Base-by-base conservation (phyloP, 2,113 vertebrate species). In the Regulus satrapa region DNA sequence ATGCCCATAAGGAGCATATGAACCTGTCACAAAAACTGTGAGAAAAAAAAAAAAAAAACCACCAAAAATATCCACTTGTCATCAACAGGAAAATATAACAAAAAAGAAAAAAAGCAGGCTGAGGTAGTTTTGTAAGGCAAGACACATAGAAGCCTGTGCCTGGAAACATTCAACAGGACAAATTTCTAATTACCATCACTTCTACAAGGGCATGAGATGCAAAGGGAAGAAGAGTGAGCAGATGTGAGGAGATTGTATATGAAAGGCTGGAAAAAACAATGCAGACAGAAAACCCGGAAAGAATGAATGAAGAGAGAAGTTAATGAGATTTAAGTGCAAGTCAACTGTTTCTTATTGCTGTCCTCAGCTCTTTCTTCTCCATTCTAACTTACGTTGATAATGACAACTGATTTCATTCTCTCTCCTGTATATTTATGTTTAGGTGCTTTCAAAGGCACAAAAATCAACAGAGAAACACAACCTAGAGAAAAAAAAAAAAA, bases 11-110 rank as follows among this genome's bases (percentile, higher is more conserved):
- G 34, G 25, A 69, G 8, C 20, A 73, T n/a, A 61, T 2, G 9
- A 83, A 54, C n/a, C 45, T 40, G 36, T 55, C 62, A 82, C 36
- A 85, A 80, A 84, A 75, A 48, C 8, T 18, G 18, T 29, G 29
- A 71, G 38, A 23, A 64, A 76, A 67, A 69, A 72, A 23, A 64
- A 76, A 67, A 69, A 72, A 94, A 80, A 18, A 2, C 2, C 34
- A 49, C 45, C 63, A 83, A 69, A 93, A 92, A 85, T 45, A 88
- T 38, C 67, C 32, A 62, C 45, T 76, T 76, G 46, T n/a, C 41
- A 77, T 38, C 63, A 82, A 67, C 7, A 9, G 8, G 10, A 10
- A 72, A 75, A 76, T 26, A 62, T 23, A 78, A 56, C 38, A 38
- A 36, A 48, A 81, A 64, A n/a, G 1, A 8, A 48, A 46, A 54